phyloP scores from a whole-genome alignment of 1,140 invertebrate genomes.

The Cherax destructor region DNA sequence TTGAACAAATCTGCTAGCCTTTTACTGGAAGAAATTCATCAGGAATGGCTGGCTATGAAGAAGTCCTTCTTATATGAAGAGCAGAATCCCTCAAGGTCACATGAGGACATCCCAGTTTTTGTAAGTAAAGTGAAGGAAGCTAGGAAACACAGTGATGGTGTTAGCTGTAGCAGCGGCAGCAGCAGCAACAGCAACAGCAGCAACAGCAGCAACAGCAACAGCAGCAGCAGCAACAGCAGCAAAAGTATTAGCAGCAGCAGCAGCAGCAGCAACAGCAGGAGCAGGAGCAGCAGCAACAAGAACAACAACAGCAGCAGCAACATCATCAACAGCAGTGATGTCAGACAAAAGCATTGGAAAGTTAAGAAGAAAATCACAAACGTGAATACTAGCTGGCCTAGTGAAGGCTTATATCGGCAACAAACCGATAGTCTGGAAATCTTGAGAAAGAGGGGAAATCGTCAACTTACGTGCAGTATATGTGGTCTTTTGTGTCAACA shows the following conservation, averaged over 20 bases:
- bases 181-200: background rate
- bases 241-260: background rate
- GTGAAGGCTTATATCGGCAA: background rate
- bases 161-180: background rate
- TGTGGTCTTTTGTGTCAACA: slow-evolving; percentile 6
- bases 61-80: background rate
- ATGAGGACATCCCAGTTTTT: background rate
- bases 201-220: background rate
- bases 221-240: background rate
- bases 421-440: background rate
- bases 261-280: background rate
- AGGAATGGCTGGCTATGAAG: background rate
- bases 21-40: background rate
- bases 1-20: background rate
- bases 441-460: background rate
- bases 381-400: background rate
- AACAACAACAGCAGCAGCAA: background rate
- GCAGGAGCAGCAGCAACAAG: background rate
- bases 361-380: background rate
- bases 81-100: background rate
- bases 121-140: background rate
- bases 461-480: background rate
- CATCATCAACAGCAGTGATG: background rate
- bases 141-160: background rate
- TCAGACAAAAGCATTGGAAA: background rate